Evolutionary conservation across 37 sponge, comb jelly and placozoan genomes (phyloP), one percentile per base, ranked within the genome.

Genomic region (Ephydatia muelleri): DNA sequence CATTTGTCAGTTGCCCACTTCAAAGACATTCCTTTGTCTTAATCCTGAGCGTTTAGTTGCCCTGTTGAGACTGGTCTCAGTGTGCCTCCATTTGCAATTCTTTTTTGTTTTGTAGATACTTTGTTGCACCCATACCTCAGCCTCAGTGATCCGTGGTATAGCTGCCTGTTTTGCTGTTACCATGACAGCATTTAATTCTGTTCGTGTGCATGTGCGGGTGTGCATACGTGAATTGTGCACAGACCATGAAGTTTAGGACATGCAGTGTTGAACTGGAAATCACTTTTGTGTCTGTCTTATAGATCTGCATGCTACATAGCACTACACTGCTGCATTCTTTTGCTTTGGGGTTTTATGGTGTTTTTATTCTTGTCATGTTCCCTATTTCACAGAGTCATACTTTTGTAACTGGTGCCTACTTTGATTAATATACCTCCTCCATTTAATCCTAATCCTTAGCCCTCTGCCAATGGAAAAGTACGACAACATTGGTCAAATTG

Each of bases 401-500:
- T n/a, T n/a, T n/a, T n/a, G n/a, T n/a, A n/a, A n/a, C n/a, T n/a
- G n/a, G n/a, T n/a, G n/a, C n/a, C n/a, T n/a, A n/a, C 47, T 43
- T 11, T 43, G 4, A 57, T 57, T 57, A 57, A 5, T 16, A 1
- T 1, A 57, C 19, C 16, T 57, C 57, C 9, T 57, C 16, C 57
- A 16, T 57, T 57, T 1, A 57, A 57, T 57, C 57, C 57, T 43
- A 57, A n/a, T n/a, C 16, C 57, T 19, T 14, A 57, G 57, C 57
- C 57, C 57, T 57, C 57, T 13, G 19, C 57, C 32, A 67, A 99
- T 99, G 99, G 99, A 99, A 77, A 99, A 96, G 39, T 99, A 99
- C 77, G 99, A 99, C 83, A 94, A 96, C 67, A 85, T 99, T 19
- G 99, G 99, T 38, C 67, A 95, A 81, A 89, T 99, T 13, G 99